A percentile compares a stretch with the other conserved stretches of the same genome.
phyloP scores from a whole-genome alignment of 2,888 invertebrate species.

The Blera fallax region DNA sequence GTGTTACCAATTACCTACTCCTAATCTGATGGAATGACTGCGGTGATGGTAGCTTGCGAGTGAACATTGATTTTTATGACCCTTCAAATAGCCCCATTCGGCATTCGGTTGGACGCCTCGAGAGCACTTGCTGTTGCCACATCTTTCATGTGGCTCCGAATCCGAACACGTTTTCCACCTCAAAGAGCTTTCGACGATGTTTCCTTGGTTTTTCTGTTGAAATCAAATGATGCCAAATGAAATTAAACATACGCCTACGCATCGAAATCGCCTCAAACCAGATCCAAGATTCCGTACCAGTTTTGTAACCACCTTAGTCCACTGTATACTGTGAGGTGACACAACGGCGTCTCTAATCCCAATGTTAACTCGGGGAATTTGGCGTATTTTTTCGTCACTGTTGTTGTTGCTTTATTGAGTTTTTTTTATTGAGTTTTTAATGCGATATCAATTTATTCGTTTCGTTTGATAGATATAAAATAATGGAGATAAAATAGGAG shows the following conservation, averaged over 20 bases:
- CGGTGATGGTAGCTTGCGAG: slow-evolving; percentile 29
- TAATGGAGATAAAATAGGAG: slow-evolving; percentile 31
- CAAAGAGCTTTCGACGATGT: slow-evolving; percentile 17
- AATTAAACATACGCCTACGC: slow-evolving; percentile 70
- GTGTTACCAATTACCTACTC: slow-evolving; percentile 66
- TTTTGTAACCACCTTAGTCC: slow-evolving; percentile 52
- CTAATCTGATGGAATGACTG: slow-evolving; percentile 57
- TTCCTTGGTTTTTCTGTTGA: slow-evolving; percentile 48
- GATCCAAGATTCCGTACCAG: slow-evolving; percentile 55
- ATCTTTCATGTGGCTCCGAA: slow-evolving; percentile 21
- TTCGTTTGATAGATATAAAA: slow-evolving; percentile 42
- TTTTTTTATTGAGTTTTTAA: slow-evolving; percentile 38
- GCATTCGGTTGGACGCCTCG: background rate
- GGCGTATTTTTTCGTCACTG: slow-evolving; percentile 26
- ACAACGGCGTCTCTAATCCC: slow-evolving; percentile 43
- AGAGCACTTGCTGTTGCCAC: slow-evolving; percentile 59
- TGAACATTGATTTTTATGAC: slow-evolving; percentile 64
- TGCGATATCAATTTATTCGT: slow-evolving; percentile 56
- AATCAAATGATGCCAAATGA: slow-evolving; percentile 57
- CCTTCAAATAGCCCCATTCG: slow-evolving; percentile 36
- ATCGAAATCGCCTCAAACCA: slow-evolving; percentile 52
- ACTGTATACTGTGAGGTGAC: slow-evolving; percentile 45
- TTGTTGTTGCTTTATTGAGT: slow-evolving; percentile 14
- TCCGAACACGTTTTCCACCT: slow-evolving; percentile 32
- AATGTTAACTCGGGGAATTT: slow-evolving; percentile 51